Base-by-base conservation (phyloP, 2,888 invertebrate genomes). In the Acleris emargana region DNA sequence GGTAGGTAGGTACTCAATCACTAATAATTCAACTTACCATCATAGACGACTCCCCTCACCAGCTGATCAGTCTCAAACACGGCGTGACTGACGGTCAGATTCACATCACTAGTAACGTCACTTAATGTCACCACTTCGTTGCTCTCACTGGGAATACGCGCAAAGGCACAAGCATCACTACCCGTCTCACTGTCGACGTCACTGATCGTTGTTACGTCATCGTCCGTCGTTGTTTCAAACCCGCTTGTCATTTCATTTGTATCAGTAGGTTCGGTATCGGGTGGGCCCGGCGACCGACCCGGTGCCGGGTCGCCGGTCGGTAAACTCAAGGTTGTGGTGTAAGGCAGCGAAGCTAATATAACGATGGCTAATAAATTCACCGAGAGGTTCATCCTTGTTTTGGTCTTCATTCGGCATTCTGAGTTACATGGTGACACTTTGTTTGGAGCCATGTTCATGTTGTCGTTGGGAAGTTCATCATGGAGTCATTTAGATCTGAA, bases 301-400 rank as follows among this genome's bases (percentile, higher is more conserved):
- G 95, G 95, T 1, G 95, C 95, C 16, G 95, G 95, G 79, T 95
- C 95, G 62, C 94, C 94, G 73, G 90, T 93, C 17, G 93, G 93
- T 52, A 91, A 74, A 66, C 81, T 88, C 57, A 91, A 71, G 0
- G 87, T 79, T 4, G 88, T 89, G 69, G 84, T 88, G 77, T 88
- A 89, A 81, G 92, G 92, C 81, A 92, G 76, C 67, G 80, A 79
- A 60, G 86, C 82, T 66, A 91, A 72, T 58, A 90, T 86, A 67
- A 86, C 75, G 59, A 88, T 72, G 20, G 81, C 77, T 64, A 82
- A 74, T 18, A 87, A 68, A 53, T 76, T 79, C 43, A 78, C 71
- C 42, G 73, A 72, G 60, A 74, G 74, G 73, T 81, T 82, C 82
- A 85, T 86, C 73, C 82, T 88, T 71, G 78, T 73, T 78, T 61